phyloP scores from a whole-genome alignment of 1,140 invertebrate species.

The Scaptomyza montana region DNA sequence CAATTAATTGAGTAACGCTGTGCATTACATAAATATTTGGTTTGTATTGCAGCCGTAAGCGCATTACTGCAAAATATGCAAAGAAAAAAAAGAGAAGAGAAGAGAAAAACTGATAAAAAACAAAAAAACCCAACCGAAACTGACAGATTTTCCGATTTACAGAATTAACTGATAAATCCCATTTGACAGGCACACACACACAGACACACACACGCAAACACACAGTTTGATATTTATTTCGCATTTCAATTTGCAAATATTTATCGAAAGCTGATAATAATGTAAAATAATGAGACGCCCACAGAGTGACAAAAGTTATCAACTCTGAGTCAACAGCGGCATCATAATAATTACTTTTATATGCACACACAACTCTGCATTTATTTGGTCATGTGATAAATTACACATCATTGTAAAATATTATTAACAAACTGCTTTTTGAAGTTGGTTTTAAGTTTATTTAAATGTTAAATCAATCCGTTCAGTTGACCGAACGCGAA shows the following conservation, averaged over 20 bases:
- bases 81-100: conserved; percentile 11
- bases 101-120: conserved; percentile 28
- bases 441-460: too few relatives aligned
- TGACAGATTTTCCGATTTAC: conserved; percentile 42
- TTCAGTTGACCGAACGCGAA: conserved; percentile 97
- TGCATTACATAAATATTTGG: conserved; percentile 62
- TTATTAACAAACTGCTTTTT: neutral
- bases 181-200: conserved; percentile 33
- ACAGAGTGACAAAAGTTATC: conserved; percentile 15
- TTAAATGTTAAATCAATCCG: too few relatives aligned
- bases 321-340: conserved; percentile 18
- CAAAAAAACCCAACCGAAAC: neutral
- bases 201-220: too few relatives aligned
- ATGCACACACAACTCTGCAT: neutral
- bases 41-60: conserved; percentile 48
- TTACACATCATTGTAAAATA: neutral
- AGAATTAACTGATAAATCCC: conserved; percentile 56
- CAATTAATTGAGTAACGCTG: conserved; percentile 65
- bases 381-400: conserved; percentile 1
- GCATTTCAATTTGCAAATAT: conserved; percentile 58
- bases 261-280: conserved; percentile 42
- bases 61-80: conserved; percentile 47
- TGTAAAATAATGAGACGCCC: neutral
- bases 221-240: conserved; percentile 38
- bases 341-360: conserved; percentile 1